These are phyloP conservation scores for Theretra japonica DNA, from an alignment of 2,888 invertebrate genomes.

Conservation along the genomic window DNA sequence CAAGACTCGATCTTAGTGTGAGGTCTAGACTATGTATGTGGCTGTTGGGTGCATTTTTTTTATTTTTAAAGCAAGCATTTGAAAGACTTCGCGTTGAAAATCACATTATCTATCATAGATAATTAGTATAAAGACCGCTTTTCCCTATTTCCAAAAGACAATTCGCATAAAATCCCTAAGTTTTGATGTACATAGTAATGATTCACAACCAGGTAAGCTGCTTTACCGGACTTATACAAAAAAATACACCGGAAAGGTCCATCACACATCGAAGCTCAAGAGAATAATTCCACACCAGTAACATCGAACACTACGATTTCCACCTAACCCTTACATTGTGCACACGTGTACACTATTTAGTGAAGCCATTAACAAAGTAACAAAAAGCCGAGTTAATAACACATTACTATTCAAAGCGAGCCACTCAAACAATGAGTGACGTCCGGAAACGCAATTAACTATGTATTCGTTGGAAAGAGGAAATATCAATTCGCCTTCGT, in stretches of 20 bases:
- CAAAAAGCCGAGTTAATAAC: slow-evolving; percentile 41
- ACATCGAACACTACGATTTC: neutral
- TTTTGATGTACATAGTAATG: too few relatives aligned
- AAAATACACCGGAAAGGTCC: neutral
- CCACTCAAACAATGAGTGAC: slow-evolving; percentile 67
- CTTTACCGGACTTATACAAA: neutral
- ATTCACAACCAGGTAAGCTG: too few relatives aligned
- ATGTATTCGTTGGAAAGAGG: slow-evolving; percentile 80
- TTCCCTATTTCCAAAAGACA: too few relatives aligned
- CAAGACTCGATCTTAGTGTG: too few relatives aligned
- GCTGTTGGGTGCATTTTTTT: too few relatives aligned
- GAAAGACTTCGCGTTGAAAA: too few relatives aligned
- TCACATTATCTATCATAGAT: too few relatives aligned
- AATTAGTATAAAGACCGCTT: too few relatives aligned
- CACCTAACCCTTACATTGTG: slow-evolving; percentile 12
- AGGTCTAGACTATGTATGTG: too few relatives aligned
- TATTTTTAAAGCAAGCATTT: too few relatives aligned
- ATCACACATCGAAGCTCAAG: neutral
- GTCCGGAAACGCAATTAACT: slow-evolving; percentile 81
- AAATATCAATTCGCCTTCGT: slow-evolving; percentile 79
- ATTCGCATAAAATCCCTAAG: too few relatives aligned
- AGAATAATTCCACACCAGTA: slow-evolving; percentile 11
- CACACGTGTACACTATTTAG: slow-evolving; percentile 30
- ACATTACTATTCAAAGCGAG: slow-evolving; percentile 59
- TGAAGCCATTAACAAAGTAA: slow-evolving; percentile 32